A percentile compares a stretch with the other conserved stretches of the same genome.
Evolutionary conservation across 2,888 invertebrate genomes (phyloP).

Genomic region (Phaedon cochleariae): DNA sequence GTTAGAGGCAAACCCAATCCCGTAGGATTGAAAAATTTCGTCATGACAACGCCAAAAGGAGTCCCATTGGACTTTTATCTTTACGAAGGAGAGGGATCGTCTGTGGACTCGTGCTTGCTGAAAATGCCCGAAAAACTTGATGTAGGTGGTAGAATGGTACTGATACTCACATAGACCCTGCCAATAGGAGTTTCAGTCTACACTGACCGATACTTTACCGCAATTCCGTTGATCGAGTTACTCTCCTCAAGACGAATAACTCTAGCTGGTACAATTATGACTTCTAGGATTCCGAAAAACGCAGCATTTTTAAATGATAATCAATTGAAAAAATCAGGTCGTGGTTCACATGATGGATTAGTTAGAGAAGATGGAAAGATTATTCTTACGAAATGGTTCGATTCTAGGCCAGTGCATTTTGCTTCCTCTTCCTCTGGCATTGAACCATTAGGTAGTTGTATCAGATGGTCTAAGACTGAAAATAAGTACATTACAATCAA

Average conservation of each 20-base stretch:
- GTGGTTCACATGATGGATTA: conserved; percentile 10
- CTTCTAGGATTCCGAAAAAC: background rate
- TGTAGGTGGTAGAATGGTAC: too few relatives aligned
- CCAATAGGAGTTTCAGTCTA: too few relatives aligned
- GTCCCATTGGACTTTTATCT: conserved; percentile 43
- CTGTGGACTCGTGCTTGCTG: background rate
- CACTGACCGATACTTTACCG: conserved; percentile 26
- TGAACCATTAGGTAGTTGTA: conserved; percentile 20
- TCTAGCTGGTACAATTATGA: background rate
- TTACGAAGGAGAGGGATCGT: conserved; percentile 35
- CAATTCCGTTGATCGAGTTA: too few relatives aligned
- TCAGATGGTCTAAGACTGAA: conserved; percentile 16
- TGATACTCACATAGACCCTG: too few relatives aligned
- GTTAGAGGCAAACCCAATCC: conserved; percentile 37
- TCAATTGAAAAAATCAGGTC: conserved; percentile 6
- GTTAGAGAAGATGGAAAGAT: conserved; percentile 17
- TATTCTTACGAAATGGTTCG: conserved; percentile 23
- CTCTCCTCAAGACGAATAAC: background rate
- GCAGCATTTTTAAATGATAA: background rate
- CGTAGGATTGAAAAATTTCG: too few relatives aligned
- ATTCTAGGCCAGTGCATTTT: conserved; percentile 23
- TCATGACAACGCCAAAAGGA: conserved; percentile 44
- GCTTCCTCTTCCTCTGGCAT: conserved; percentile 20
- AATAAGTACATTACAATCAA: conserved; percentile 23
- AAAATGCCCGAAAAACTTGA: too few relatives aligned